Percentiles rank a stretch among this genome's conserved stretches.
These are phyloP conservation scores for Arizona elegans DNA, from an alignment of 2,113 vertebrate genomes.

Conservation along the genomic window DNA sequence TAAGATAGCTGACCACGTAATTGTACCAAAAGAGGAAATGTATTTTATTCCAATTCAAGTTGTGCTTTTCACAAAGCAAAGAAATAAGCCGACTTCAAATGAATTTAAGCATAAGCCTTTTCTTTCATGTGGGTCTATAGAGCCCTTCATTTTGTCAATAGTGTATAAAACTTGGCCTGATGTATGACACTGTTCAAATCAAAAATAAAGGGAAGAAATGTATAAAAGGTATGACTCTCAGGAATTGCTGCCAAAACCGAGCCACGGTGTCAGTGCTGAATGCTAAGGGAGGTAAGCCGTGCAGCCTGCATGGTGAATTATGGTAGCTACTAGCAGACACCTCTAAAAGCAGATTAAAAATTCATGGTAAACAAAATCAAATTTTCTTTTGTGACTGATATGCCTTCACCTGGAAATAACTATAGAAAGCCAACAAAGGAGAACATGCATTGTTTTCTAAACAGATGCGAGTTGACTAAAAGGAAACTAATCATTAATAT, in stretches of 20 bases:
- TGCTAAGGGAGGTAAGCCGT: conserved; percentile 13
- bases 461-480: conserved; percentile 46
- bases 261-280: conserved; percentile 9
- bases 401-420: conserved; percentile 44
- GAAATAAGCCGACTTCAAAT: neutral
- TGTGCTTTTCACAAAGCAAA: neutral
- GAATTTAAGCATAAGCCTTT: neutral
- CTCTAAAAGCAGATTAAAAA: conserved; percentile 60
- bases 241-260: neutral
- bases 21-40: neutral
- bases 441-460: conserved; percentile 46
- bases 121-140: neutral
- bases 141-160: neutral
- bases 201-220: neutral
- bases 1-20: neutral
- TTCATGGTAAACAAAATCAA: conserved; percentile 36
- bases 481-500: conserved; percentile 27
- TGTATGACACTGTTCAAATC: neutral
- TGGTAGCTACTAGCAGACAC: conserved; percentile 14
- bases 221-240: conserved; percentile 8
- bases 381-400: conserved; percentile 44
- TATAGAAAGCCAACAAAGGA: conserved; percentile 33
- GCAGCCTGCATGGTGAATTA: conserved; percentile 31
- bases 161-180: neutral
- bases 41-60: neutral